Conservation (phyloP, 2,113 vertebrate species). For the Microcebus griseorufus region DNA sequence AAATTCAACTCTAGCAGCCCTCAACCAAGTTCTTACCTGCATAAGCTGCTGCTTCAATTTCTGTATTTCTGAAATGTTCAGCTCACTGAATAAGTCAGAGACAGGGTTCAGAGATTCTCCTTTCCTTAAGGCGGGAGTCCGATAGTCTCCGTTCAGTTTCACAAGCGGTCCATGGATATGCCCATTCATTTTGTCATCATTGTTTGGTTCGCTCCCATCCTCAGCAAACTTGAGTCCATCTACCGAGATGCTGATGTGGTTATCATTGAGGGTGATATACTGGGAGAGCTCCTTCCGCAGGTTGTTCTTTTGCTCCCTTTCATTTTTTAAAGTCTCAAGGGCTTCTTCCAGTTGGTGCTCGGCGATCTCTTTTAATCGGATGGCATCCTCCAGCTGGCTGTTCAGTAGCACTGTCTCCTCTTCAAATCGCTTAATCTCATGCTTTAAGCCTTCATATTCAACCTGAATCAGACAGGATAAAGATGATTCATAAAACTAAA, state of each 20-base stretch:
- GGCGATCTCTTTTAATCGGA: conserved; percentile 96
- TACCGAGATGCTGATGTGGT: conserved; percentile 94
- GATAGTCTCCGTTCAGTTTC: conserved; percentile 92
- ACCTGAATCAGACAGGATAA: conserved; percentile 90
- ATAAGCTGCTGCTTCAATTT: conserved; percentile 98
- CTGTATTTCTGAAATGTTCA: conserved; percentile 99
- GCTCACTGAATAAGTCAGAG: conserved; percentile 98
- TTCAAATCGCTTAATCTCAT: conserved; percentile 97
- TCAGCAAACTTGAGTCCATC: conserved; percentile 95
- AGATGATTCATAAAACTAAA: conserved; percentile 87
- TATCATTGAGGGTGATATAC: conserved; percentile 94
- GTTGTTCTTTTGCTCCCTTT: conserved; percentile 97
- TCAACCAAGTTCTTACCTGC: conserved; percentile 88
- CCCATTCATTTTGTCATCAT: conserved; percentile 92
- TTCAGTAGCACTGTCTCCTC: conserved; percentile 97
- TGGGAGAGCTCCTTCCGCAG: conserved; percentile 96
- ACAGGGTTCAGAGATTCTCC: conserved; percentile 92
- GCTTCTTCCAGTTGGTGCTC: conserved; percentile 96
- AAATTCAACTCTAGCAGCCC: not conserved
- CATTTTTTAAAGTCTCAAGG: conserved; percentile 94
- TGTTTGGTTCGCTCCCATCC: conserved; percentile 88
- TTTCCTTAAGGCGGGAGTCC: conserved; percentile 87
- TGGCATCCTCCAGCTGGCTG: conserved; percentile 97
- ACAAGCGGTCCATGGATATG: conserved; percentile 86
- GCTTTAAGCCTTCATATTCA: conserved; percentile 98